Conservation (phyloP, 2,113 vertebrate species). For the Ptilonorhynchus violaceus region DNA sequence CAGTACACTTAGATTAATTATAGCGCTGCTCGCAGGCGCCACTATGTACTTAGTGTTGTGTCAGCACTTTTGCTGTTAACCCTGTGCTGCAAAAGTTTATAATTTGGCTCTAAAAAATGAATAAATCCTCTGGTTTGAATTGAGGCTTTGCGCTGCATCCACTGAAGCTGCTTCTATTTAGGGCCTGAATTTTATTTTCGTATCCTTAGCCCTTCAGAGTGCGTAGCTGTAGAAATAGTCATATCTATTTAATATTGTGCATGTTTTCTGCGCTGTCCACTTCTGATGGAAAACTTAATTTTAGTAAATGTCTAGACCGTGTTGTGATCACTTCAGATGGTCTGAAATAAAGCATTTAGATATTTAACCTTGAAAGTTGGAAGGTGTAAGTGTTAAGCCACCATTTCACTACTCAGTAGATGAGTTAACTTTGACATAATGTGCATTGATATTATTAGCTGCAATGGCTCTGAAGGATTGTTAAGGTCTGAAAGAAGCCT, state of each 20-base stretch:
- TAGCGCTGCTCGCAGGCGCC: constrained; percentile 53
- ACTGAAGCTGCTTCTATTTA: background rate
- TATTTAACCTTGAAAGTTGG: background rate
- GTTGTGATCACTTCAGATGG: background rate
- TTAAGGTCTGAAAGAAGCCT: background rate
- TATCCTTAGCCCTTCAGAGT: background rate
- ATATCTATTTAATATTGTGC: background rate
- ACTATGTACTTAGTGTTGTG: constrained; percentile 47
- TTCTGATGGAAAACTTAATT: background rate
- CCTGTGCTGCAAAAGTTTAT: constrained; percentile 41
- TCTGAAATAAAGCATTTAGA: background rate
- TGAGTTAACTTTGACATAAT: constrained; percentile 9
- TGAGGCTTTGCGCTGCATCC: background rate
- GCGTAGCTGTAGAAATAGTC: background rate
- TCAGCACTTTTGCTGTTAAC: constrained; percentile 67
- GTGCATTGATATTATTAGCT: background rate
- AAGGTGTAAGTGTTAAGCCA: background rate
- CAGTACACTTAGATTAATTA: constrained; percentile 77
- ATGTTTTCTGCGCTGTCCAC: background rate
- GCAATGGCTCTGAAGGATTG: background rate
- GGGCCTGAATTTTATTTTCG: background rate
- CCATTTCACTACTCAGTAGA: background rate
- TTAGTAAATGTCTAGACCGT: background rate
- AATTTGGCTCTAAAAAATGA: background rate
- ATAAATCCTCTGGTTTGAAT: background rate